Base-by-base conservation (phyloP, 64 coral and sea anemone genomes). In the Anthopleura sola region DNA sequence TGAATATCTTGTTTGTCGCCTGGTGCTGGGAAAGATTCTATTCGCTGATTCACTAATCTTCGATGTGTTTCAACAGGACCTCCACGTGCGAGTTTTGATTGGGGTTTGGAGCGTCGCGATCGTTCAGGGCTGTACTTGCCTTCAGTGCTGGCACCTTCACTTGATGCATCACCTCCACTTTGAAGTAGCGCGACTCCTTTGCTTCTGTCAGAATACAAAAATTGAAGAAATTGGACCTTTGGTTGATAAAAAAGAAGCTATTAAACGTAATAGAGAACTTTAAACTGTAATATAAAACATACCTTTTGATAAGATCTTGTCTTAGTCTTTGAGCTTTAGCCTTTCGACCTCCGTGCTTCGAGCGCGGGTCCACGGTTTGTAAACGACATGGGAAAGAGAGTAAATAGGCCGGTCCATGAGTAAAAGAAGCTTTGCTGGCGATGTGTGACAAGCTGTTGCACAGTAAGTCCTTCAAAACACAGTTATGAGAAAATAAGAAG, bases 351-450 rank as follows among this genome's bases (percentile, higher is more conserved):
- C 39, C 49, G 39, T 46, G 78, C 78, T 81, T 71, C 24, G 75
- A 36, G 10, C 69, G 71, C n/a, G 62, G 46, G 31, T 78, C 82
- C n/a, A 85, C 69, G 23, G 49, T 83, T 39, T 90, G 82, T n/a
- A 51, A 53, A 20, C 11, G 40, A 31, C 68, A 90, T 13, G 88
- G 88, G 78, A 90, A 90, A 36, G 82, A 85, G 58, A 90, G 36
- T 20, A 79, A 18, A 39, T 33, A 90, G 5, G 68, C 82, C 12
- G 88, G 88, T 14, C 88, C 88, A 47, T 44, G 51, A 62, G 83
- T 3, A 31, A 75, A n/a, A 6, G 81, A 84, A 36, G 88, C 82
- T 66, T 64, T 90, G 23, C 60, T 82, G 57, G 88, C 68, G 29
- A 90, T 53, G 51, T 90, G 40, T 6, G 88, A 54, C 51, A 90